Evolutionary conservation across 2,888 invertebrate genomes (phyloP), one percentile per base, ranked within the genome.

Genomic region (Chromoteleia sp.): DNA sequence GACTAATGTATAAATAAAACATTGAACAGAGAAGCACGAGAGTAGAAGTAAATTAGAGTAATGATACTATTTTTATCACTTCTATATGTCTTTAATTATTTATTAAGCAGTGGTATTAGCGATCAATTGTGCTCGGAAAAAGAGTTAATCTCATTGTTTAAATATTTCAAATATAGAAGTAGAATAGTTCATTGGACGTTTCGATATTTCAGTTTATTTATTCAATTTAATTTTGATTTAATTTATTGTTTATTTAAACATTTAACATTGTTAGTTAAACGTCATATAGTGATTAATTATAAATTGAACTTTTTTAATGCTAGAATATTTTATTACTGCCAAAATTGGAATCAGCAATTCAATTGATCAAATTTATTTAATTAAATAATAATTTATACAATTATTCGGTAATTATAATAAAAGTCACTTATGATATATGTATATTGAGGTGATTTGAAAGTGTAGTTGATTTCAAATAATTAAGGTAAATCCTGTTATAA

Each of bases 51-150:
- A 67, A 67, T 25, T 14, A 52, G 65, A 52, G 39, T 67, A 52
- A 63, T 48, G 52, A 29, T 52, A 43, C 54, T 67, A 67, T 67
- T 54, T 54, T 54, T 67, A 54, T 19, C 54, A 41, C 36, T 33
- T 25, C 41, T 54, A 14, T 54, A 19, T 41, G 41, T 30, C 67
- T 41, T 65, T 25, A 67, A 54, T 67, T 54, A 41, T 67, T 67
- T 67, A 67, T 67, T 67, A 67, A 54, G 43, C 43, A 30, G 30
- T 17, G 15, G 54, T 21, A 43, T 67, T 54, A 54, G 43, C 8
- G n/a, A 54, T 41, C 67, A 39, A 52, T 67, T 25, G 25, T 25
- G 19, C 17, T 15, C 12, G 54, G 29, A 43, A 54, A 54, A 19
- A 48, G n/a, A 21, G n/a, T 21, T 48, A 17, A 43, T 43, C 15